A percentile compares a stretch with the other conserved stretches of the same genome.
These are phyloP conservation scores for Calephelis perditalis DNA, from an alignment of 2,888 invertebrate species.

Conservation along the genomic window DNA sequence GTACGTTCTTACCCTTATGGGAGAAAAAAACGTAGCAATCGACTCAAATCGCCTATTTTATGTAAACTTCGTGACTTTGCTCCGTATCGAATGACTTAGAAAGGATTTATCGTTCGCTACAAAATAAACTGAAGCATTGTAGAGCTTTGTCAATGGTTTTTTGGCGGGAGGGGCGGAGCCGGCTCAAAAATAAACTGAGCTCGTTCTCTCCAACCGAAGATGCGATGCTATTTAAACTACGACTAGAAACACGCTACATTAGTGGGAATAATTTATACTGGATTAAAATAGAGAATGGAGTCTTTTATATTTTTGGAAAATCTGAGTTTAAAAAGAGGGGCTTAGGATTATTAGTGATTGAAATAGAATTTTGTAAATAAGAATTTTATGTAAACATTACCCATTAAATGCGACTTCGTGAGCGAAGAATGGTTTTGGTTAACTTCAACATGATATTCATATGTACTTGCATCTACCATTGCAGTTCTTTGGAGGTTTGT, in stretches of 20 bases:
- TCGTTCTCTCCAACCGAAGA: conserved; percentile 25
- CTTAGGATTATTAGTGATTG: too few species aligned
- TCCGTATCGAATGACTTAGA: conserved; percentile 75
- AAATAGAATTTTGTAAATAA: too few species aligned
- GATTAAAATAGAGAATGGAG: conserved; percentile 6
- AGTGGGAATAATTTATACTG: conserved; percentile 4
- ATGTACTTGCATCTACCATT: too few species aligned
- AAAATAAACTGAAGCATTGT: conserved; percentile 37
- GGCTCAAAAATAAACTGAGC: conserved; percentile 52
- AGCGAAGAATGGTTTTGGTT: too few species aligned
- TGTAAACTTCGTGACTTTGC: conserved; percentile 76
- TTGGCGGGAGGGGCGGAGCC: conserved; percentile 41
- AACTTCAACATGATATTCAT: too few species aligned
- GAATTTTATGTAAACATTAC: too few species aligned
- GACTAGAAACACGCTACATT: not conserved
- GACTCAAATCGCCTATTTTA: conserved; percentile 74
- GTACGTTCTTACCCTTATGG: conserved; percentile 48
- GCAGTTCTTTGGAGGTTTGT: too few species aligned
- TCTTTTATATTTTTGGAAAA: not conserved
- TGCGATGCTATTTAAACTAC: conserved; percentile 1
- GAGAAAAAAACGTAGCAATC: conserved; percentile 64
- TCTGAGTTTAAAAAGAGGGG: too few species aligned
- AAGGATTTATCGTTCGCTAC: conserved; percentile 63
- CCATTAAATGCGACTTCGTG: too few species aligned
- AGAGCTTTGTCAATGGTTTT: conserved; percentile 53